A percentile compares a stretch with the other conserved stretches of the same genome.
phyloP scores from a whole-genome alignment of 1,140 invertebrate species.

The Heterodera schachtii region DNA sequence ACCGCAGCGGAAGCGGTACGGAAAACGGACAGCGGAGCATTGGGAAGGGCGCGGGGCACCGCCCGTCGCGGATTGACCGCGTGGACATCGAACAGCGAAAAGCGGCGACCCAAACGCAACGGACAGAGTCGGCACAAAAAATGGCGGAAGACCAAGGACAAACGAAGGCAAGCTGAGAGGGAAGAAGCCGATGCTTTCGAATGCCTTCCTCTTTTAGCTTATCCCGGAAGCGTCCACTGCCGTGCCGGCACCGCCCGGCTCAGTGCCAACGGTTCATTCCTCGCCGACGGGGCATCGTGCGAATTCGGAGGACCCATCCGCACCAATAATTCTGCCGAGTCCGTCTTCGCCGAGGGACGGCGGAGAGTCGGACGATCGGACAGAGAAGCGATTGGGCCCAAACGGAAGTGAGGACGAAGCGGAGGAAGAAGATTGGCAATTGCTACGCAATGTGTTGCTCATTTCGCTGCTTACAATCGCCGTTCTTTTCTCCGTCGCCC shows the following conservation, averaged over 20 bases:
- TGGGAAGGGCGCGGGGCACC: neutral
- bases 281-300: neutral
- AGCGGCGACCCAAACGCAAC: neutral
- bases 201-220: neutral
- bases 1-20: neutral
- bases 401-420: neutral
- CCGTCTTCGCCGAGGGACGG: neutral
- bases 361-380: neutral
- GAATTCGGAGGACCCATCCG: neutral
- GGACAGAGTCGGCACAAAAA: no score
- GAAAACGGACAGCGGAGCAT: no score
- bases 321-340: neutral
- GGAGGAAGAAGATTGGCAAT: slow-evolving; percentile 19
- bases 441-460: slow-evolving; percentile 27
- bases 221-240: neutral
- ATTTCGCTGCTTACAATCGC: slow-evolving; percentile 13
- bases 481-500: neutral
- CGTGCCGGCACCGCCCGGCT: neutral
- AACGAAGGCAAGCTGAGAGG: neutral
- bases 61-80: neutral
- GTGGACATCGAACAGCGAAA: slow-evolving; percentile 7
- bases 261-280: neutral
- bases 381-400: neutral
- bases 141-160: neutral
- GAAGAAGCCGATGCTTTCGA: neutral